Percentiles rank a stretch among this genome's conserved stretches.
Evolutionary conservation across 1,140 invertebrate species (phyloP).

Genomic region (Brachystomella parvula): DNA sequence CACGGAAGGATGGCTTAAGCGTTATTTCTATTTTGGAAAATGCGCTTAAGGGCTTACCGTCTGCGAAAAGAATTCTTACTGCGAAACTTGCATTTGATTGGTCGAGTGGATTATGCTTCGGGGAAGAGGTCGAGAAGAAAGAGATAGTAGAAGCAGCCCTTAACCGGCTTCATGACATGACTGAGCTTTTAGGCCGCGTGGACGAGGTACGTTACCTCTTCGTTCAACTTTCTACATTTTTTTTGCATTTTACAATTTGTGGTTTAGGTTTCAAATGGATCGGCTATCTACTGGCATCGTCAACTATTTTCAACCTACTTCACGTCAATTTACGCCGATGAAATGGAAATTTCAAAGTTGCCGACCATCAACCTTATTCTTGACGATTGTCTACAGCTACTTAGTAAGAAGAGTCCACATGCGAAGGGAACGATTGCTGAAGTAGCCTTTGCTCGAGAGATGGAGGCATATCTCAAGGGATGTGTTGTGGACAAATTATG

Average conservation of each 20-base stretch:
- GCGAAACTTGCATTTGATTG: slow-evolving; percentile 58
- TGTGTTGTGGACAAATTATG: slow-evolving; percentile 65
- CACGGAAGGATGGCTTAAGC: slow-evolving; percentile 56
- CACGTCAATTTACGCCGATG: slow-evolving; percentile 56
- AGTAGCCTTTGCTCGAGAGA: slow-evolving; percentile 24
- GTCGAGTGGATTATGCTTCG: slow-evolving; percentile 49
- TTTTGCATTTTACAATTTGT: too few relatives aligned
- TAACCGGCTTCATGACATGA: slow-evolving; percentile 55
- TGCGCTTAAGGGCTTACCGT: slow-evolving; percentile 51
- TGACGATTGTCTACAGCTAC: slow-evolving; percentile 28
- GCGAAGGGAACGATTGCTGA: slow-evolving; percentile 27
- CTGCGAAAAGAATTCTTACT: slow-evolving; percentile 55
- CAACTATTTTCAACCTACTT: slow-evolving; percentile 69
- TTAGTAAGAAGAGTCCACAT: slow-evolving; percentile 32
- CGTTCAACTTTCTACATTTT: too few relatives aligned
- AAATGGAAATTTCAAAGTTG: slow-evolving; percentile 45
- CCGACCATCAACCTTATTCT: slow-evolving; percentile 26
- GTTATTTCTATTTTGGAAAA: slow-evolving; percentile 26
- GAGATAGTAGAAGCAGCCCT: slow-evolving; percentile 50
- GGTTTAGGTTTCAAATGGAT: slow-evolving; percentile 58
- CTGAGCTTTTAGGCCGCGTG: slow-evolving; percentile 47
- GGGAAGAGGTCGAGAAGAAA: slow-evolving; percentile 45
- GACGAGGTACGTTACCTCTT: slow-evolving; percentile 41
- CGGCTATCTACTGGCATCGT: slow-evolving; percentile 74
- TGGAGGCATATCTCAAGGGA: slow-evolving; percentile 37